Evolutionary conservation across 2,797 vertebrate genomes (phyloP).

Genomic region (Spinibarbus caldwelli): DNA sequence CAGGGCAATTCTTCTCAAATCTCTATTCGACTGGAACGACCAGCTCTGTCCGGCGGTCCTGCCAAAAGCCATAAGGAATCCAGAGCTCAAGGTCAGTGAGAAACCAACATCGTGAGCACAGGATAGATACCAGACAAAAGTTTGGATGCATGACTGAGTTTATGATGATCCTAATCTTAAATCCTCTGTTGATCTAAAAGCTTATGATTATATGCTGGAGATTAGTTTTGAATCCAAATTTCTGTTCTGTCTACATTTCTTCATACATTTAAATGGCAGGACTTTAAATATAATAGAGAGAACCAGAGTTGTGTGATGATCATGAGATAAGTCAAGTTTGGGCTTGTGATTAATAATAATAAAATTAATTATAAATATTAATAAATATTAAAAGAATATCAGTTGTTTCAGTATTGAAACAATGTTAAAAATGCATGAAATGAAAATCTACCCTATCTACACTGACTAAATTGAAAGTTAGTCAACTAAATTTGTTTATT

Average conservation of each 20-base stretch:
- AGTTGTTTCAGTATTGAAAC: no score
- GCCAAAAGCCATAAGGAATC: not conserved
- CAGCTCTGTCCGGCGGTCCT: not conserved
- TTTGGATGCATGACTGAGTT: not conserved
- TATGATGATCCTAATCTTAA: not conserved
- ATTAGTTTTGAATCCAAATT: not conserved
- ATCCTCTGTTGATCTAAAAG: not conserved
- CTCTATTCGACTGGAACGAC: not conserved
- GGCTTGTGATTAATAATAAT: not conserved
- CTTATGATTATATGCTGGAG: no score
- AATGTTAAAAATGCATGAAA: no score
- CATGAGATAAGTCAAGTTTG: not conserved
- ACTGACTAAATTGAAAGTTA: no score
- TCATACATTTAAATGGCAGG: not conserved
- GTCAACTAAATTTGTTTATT: no score
- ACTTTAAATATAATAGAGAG: not conserved
- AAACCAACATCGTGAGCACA: not conserved
- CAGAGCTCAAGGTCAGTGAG: not conserved
- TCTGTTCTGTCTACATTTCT: not conserved
- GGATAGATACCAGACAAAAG: not conserved
- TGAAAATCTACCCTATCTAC: no score
- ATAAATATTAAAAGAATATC: no score
- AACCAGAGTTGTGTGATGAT: not conserved
- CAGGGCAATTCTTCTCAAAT: conserved; percentile 34
- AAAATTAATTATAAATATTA: not conserved